Evolutionary conservation across 2,888 invertebrate genomes (phyloP).

Genomic region (Lepas anatifera): DNA sequence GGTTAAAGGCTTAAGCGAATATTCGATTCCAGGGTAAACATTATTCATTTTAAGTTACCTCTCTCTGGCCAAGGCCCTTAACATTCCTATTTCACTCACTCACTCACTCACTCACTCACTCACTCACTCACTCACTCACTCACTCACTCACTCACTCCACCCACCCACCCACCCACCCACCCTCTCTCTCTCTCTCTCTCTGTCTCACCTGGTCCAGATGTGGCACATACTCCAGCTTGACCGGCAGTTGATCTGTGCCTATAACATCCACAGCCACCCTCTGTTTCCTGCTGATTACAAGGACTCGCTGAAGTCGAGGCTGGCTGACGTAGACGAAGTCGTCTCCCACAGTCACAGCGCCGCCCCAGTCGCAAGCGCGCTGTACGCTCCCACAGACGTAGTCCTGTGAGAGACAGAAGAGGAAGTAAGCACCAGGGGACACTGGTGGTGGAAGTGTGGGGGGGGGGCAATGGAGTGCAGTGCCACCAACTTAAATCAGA

Average conservation of each 20-base stretch:
- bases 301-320: constrained; percentile 52
- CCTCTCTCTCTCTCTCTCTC: not conserved
- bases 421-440: no score
- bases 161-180: not conserved
- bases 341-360: constrained; percentile 55
- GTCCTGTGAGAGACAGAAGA: constrained; percentile 38
- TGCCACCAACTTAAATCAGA: no score
- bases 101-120: not conserved
- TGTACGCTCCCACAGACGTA: constrained; percentile 49
- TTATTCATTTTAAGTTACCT: no score
- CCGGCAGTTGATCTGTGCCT: constrained; percentile 56
- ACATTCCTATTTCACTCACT: not conserved
- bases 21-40: no score
- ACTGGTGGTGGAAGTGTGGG: no score
- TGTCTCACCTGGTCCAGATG: constrained; percentile 51
- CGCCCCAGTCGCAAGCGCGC: constrained; percentile 51
- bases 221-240: constrained; percentile 53
- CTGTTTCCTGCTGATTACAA: constrained; percentile 56
- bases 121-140: not conserved
- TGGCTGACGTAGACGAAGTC: constrained; percentile 59
- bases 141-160: not conserved
- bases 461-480: no score
- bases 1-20: no score
- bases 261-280: constrained; percentile 60
- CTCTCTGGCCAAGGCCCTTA: not conserved